Evolutionary conservation across 2,888 invertebrate genomes (phyloP), one percentile per base, ranked within the genome.

Genomic region (Drosophila hamatofila): DNA sequence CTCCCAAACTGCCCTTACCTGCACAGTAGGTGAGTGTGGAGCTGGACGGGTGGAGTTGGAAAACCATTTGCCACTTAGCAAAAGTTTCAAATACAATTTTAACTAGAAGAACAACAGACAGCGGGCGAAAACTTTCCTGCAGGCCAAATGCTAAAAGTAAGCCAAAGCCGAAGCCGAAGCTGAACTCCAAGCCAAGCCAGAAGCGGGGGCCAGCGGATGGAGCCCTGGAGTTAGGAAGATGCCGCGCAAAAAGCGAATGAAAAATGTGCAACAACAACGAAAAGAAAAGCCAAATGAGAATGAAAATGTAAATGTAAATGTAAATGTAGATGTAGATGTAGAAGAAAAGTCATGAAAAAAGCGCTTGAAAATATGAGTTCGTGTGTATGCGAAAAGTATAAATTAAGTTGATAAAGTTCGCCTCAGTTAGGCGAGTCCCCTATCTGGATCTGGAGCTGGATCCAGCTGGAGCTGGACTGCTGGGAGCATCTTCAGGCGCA

Each of bases 71-170:
- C 83, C 77, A 86, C 83, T 79, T 83, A 71, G 62, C 59, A 70
- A 83, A 83, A 81, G 75, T 83, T 83, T 81, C 60, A 86, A 83
- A 83, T 73, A 83, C 83, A 83, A 79, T 83, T 85, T 83, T 52
- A 72, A 68, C 69, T 64, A 57, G 64, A 59, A 64, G 54, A 61
- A 62, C 64, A 61, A 49, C 59, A 68, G 44, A 51, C 64, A 59
- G 54, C 52, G 37, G 12, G 59, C 33, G 33, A 68, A 68, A 81
- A 81, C 60, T 82, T 80, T 80, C 58, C 72, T 30, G 46, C 62
- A 30, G 68, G 75, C 70, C 56, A 67, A 72, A 56, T 62, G 65
- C 70, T 60, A 55, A 72, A 41, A 23, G 33, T 39, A 39, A 62
- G 52, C 39, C 39, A 2, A 33, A 39, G 8, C 39, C 35, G 9